These are phyloP conservation scores for Leptinotarsa haldemani DNA, from an alignment of 2,888 invertebrate species.

Conservation along the genomic window DNA sequence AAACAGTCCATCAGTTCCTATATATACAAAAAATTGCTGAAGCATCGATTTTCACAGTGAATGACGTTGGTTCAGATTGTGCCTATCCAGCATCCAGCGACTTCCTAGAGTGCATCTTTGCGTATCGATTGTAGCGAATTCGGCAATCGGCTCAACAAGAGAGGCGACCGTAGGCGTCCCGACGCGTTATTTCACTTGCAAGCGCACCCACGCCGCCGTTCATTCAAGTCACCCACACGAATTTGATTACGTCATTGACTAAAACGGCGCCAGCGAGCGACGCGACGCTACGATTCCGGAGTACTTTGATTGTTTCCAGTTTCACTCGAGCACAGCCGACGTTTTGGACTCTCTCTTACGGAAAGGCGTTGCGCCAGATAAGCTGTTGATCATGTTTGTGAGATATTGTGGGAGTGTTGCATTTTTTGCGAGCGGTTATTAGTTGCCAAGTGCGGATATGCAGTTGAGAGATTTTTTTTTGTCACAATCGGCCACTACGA, in stretches of 20 bases:
- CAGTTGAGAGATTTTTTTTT: not conserved
- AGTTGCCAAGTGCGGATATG: not conserved
- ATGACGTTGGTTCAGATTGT: not conserved
- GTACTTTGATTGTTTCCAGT: constrained; percentile 23
- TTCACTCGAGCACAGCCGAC: constrained; percentile 20
- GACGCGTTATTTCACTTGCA: constrained; percentile 45
- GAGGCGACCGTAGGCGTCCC: constrained; percentile 29
- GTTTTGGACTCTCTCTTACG: not conserved
- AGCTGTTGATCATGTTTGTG: constrained; percentile 2
- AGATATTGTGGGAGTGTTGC: not conserved
- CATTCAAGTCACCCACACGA: constrained; percentile 66
- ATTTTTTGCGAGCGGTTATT: not conserved
- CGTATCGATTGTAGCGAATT: constrained; percentile 29
- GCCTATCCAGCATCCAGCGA: not conserved
- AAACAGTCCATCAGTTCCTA: no score
- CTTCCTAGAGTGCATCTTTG: constrained; percentile 5
- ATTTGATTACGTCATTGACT: constrained; percentile 71
- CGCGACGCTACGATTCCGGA: constrained; percentile 30
- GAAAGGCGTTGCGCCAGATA: constrained; percentile 2
- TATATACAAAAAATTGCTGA: no score
- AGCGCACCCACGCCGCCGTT: constrained; percentile 60
- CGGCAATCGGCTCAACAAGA: constrained; percentile 15
- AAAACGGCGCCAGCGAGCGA: constrained; percentile 61
- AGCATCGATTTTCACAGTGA: no score
- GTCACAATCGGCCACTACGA: not conserved